Evolutionary conservation across 1,140 invertebrate species (phyloP).

Genomic region (Euwallacea fornicatus): DNA sequence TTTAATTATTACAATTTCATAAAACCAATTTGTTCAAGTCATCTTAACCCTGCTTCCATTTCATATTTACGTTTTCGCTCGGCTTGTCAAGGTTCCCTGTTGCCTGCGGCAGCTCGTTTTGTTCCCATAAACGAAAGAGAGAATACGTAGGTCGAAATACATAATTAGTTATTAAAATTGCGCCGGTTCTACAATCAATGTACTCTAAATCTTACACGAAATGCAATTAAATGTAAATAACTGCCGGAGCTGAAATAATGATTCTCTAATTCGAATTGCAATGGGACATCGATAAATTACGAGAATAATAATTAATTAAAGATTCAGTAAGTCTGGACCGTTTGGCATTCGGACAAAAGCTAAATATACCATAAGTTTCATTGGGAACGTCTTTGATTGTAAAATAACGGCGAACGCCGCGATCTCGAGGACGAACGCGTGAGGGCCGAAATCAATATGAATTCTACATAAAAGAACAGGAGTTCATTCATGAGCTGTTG

Average conservation of each 20-base stretch:
- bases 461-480: too few species aligned
- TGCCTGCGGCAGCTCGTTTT: conserved; percentile 16
- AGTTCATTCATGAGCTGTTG: too few species aligned
- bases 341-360: neutral
- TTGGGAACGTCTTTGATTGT: too few species aligned
- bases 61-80: conserved; percentile 12
- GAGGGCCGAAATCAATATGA: too few species aligned
- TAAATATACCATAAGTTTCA: neutral
- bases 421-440: too few species aligned
- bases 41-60: conserved; percentile 15
- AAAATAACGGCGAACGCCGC: too few species aligned
- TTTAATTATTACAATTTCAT: too few species aligned
- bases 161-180: conserved; percentile 22
- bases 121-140: conserved; percentile 20
- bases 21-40: conserved; percentile 2
- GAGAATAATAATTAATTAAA: conserved; percentile 10
- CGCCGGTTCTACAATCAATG: neutral
- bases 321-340: neutral
- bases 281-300: conserved; percentile 4
- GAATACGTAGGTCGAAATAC: conserved; percentile 25
- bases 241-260: conserved; percentile 12
- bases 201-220: conserved; percentile 6
- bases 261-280: conserved; percentile 11
- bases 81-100: conserved; percentile 23
- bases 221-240: conserved; percentile 25